phyloP scores from a whole-genome alignment of 2,888 invertebrate species.

The Nebria salina region DNA sequence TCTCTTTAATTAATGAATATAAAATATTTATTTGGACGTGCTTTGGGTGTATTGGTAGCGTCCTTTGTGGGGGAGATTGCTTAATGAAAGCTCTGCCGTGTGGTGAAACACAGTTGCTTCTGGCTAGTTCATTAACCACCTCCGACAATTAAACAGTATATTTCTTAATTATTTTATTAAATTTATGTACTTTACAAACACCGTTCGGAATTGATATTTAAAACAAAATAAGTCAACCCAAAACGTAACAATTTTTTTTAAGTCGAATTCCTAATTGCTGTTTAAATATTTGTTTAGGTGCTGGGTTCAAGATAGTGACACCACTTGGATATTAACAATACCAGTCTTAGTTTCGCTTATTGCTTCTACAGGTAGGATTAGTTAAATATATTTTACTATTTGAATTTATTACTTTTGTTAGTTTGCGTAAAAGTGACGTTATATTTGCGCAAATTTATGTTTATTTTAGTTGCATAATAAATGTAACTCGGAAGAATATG shows the following conservation, averaged over 20 bases:
- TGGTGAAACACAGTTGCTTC: neutral
- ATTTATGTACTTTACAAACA: too few relatives aligned
- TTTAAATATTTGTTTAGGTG: constrained; percentile 64
- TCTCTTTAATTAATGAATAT: neutral
- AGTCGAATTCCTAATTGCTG: too few relatives aligned
- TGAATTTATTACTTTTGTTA: neutral
- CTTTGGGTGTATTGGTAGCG: neutral
- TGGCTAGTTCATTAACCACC: too few relatives aligned
- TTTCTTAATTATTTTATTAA: too few relatives aligned
- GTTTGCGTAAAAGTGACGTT: too few relatives aligned
- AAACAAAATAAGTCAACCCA: too few relatives aligned
- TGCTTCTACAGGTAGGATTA: constrained; percentile 67
- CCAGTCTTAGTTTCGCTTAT: constrained; percentile 71
- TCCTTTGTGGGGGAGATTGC: neutral
- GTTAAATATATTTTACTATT: neutral
- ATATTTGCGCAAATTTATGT: too few relatives aligned
- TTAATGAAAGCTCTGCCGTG: neutral
- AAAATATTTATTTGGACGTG: neutral
- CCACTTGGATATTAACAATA: constrained; percentile 71
- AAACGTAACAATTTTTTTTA: too few relatives aligned
- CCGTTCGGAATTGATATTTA: too few relatives aligned
- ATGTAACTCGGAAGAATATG: neutral
- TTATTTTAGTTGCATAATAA: neutral
- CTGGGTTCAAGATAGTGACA: constrained; percentile 73
- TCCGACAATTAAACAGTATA: too few relatives aligned